Evolutionary conservation across 1,140 invertebrate species (phyloP), one percentile per base, ranked within the genome.

Genomic region (Drosophila jambulina): DNA sequence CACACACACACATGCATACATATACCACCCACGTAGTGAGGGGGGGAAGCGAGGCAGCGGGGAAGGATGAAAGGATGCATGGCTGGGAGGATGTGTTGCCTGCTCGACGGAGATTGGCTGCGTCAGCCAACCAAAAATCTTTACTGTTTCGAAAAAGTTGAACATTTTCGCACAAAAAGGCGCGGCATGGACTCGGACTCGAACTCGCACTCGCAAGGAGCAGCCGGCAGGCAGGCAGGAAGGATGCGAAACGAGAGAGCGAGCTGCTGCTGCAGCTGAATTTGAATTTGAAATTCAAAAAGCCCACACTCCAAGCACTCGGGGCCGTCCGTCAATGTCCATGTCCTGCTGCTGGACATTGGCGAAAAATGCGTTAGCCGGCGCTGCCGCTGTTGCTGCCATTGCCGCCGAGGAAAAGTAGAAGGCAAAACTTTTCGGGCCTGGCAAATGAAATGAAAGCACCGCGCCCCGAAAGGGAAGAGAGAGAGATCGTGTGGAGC

Each of bases 261-360:
- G 59, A 53, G 76, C 60, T 86, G 80, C 60, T 86, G 80, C 61
- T 82, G 82, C 62, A 78, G 56, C 75, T 90, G 85, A 90, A 90
- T 90, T 88, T 88, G 78, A 90, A 88, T 88, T 90, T 90, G 78
- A 90, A 90, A 90, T 90, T 90, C 85, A 90, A 90, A 90, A 90
- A 85, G 85, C 85, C 85, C 79, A 74, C 85, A 78, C 75, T 36
- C 34, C 34, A 12, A 45, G 15, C 51, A 36, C 61, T 60, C 78
- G 46, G 40, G 27, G 56, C 56, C 53, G 49, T 51, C 45, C 45
- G 69, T 68, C 82, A 78, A 85, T 81, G 87, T 88, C 81, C 87
- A 87, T 91, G 87, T 91, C 87, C 88, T 76, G 78, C 68, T 74
- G 75, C 69, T 87, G 82, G 83, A 84, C 84, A 78, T 86, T 86